Evolutionary conservation across 2,888 invertebrate genomes (phyloP), one percentile per base, ranked within the genome.

Genomic region (Ormyrus nitidulus): DNA sequence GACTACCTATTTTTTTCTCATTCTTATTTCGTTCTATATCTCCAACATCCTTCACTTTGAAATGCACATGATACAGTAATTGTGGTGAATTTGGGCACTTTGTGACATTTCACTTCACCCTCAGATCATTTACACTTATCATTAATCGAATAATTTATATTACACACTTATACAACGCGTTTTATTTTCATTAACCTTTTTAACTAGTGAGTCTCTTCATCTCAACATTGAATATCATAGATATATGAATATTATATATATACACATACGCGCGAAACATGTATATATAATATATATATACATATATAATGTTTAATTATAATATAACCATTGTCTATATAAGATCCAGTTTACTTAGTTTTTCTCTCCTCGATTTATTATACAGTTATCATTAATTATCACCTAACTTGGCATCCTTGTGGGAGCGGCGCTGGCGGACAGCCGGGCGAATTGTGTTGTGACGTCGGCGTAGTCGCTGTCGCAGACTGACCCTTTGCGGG

Each of bases 391-490:
- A 95, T 96, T 90, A 89, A 89, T 91, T 95, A 96, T 96, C 96
- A 96, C 94, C 96, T 96, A 93, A 96, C 96, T 93, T 95, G 95
- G 92, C 95, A 95, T 92, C 95, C 95, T 93, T 95, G 95, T 91
- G 94, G 95, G 87, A 94, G 92, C 89, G 94, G 92, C 89, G 94
- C 92, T 83, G 94, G 90, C 85, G 92, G 90, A 87, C 91, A 90
- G 82, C 88, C 86, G 79, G 90, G 84, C 79, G 90, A 87, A 84
- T 86, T 86, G 76, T 85, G 85, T 62, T 80, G 75, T 13, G 80
- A 44, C 48, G 61, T 73, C 62, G 58, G 9, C 58, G 68, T 62
- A 11, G 72, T 68, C 61, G 72, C 53, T 59, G 77, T 64, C 53
- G 82, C 53, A 54, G 82, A 71, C 76, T 82, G 84, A 49, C 74